Evolutionary conservation across 2,888 invertebrate species (phyloP).

Genomic region (Tiphia femorata): DNA sequence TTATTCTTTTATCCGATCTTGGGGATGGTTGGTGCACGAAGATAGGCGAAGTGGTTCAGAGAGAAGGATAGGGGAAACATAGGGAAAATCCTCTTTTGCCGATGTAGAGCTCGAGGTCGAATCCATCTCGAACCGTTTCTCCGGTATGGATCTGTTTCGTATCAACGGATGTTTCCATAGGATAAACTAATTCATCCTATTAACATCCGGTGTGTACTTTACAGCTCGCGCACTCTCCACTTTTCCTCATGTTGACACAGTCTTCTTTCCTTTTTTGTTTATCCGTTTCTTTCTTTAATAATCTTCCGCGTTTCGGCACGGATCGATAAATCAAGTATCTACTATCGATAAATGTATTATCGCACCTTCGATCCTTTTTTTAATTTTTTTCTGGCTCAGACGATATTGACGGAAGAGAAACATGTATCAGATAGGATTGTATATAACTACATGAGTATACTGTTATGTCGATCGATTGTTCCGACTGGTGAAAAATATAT

Average conservation of each 20-base stretch:
- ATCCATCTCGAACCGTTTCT: constrained; percentile 6
- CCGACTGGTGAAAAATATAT: too few species aligned
- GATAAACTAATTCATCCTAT: constrained; percentile 45
- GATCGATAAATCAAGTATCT: constrained; percentile 9
- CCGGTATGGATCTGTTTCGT: constrained; percentile 34
- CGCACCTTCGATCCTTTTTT: not conserved
- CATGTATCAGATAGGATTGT: too few species aligned
- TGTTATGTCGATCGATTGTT: too few species aligned
- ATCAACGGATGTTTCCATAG: constrained; percentile 33
- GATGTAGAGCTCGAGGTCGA: constrained; percentile 1
- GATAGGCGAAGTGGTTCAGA: not conserved
- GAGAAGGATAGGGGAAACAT: not conserved
- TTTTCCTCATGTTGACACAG: too few species aligned
- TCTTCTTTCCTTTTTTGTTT: too few species aligned
- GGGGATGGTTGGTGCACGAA: constrained; percentile 19
- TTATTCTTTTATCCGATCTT: constrained; percentile 57
- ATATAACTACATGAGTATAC: too few species aligned
- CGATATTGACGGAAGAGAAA: too few species aligned
- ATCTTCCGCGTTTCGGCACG: not conserved
- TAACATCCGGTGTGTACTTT: too few species aligned
- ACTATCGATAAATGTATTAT: not conserved
- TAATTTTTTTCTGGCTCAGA: not conserved
- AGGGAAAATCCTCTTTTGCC: constrained; percentile 22
- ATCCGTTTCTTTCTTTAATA: too few species aligned
- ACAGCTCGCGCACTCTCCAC: too few species aligned